Percentiles rank a stretch among this genome's conserved stretches.
phyloP scores from a whole-genome alignment of 2,888 invertebrate species.

The Nineta flava region DNA sequence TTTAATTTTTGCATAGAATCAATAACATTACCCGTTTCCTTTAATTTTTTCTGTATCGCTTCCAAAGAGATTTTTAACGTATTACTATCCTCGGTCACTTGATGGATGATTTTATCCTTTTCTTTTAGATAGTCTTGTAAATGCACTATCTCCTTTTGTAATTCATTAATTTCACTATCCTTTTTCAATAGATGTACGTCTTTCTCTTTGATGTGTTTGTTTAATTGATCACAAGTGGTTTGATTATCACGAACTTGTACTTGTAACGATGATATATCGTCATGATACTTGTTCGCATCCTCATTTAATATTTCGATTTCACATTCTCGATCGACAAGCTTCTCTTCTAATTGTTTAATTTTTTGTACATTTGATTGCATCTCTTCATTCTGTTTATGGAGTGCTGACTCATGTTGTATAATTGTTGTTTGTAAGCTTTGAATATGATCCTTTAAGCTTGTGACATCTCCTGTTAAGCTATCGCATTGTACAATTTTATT shows the following conservation, averaged over 20 bases:
- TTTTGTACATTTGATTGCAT: conserved; percentile 15
- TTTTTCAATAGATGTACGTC: conserved; percentile 26
- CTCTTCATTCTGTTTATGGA: neutral
- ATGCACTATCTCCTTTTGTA: conserved; percentile 35
- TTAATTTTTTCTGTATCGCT: conserved; percentile 33
- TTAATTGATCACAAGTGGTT: conserved; percentile 8
- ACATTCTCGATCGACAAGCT: conserved; percentile 34
- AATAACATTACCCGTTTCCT: conserved; percentile 38
- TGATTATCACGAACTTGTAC: conserved; percentile 24
- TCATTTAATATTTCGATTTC: conserved; percentile 38
- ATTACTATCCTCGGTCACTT: conserved; percentile 40
- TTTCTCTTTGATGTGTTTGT: conserved; percentile 22
- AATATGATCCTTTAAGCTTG: conserved; percentile 15
- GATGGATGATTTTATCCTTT: conserved; percentile 39
- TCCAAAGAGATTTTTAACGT: conserved; percentile 34
- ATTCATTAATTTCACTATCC: conserved; percentile 24
- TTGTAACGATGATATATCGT: conserved; percentile 32
- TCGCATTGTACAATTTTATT: conserved; percentile 17
- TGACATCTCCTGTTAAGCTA: conserved; percentile 12
- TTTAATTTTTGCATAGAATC: conserved; percentile 39
- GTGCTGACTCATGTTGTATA: neutral
- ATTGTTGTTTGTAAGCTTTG: conserved; percentile 17
- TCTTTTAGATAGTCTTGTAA: conserved; percentile 39
- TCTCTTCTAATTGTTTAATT: conserved; percentile 27
- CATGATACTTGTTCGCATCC: conserved; percentile 33